Conservation (phyloP, 2,113 vertebrate species). For the Chloropsis cyanopogon region DNA sequence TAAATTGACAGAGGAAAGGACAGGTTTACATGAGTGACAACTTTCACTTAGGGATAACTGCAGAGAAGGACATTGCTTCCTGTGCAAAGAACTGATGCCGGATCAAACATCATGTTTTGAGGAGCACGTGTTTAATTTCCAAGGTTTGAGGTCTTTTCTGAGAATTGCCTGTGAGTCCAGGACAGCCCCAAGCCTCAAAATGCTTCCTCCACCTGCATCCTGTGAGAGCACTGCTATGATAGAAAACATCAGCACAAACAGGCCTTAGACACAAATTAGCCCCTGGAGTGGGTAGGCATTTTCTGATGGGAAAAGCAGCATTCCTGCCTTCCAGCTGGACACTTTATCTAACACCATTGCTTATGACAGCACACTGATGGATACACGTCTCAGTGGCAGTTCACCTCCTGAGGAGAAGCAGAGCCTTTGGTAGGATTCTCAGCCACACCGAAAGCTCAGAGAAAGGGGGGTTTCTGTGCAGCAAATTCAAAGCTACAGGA, state of each 20-base stretch:
- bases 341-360: not conserved
- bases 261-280: not conserved
- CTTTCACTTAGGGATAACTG: not conserved
- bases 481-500: not conserved
- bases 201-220: not conserved
- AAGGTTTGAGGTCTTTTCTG: not conserved
- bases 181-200: not conserved
- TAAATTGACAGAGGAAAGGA: not conserved
- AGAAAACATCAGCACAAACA: not conserved
- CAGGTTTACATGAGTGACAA: not conserved
- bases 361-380: not conserved
- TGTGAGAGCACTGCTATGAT: not conserved
- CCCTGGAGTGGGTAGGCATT: not conserved
- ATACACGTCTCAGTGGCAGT: not conserved
- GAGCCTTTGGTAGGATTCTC: not conserved
- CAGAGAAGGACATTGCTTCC: not conserved
- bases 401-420: not conserved
- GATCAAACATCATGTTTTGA: not conserved
- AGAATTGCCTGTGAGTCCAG: not conserved
- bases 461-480: accelerated
- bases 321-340: conserved; percentile 3
- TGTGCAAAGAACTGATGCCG: not conserved
- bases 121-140: not conserved
- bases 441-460: not conserved
- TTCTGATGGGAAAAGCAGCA: conserved; percentile 21